These are phyloP conservation scores for Drosophila melanica DNA, from an alignment of 1,140 invertebrate species.

Conservation along the genomic window DNA sequence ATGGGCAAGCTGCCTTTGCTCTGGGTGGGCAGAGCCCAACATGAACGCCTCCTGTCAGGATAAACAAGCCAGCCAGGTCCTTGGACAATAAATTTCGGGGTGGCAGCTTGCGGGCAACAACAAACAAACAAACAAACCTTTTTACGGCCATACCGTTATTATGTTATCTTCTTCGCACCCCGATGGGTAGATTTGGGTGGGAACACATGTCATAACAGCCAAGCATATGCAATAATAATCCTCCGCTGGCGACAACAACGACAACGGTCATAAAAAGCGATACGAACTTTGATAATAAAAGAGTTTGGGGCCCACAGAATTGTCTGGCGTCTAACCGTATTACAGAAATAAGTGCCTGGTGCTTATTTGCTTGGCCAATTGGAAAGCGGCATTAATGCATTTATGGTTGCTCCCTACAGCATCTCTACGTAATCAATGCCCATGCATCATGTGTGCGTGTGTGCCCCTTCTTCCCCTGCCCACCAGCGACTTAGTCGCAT, in stretches of 20 bases:
- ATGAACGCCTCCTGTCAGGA: conserved; percentile 14
- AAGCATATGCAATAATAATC: conserved; percentile 72
- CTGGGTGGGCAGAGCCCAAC: conserved; percentile 8
- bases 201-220: conserved; percentile 58
- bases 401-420: background rate
- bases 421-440: no score
- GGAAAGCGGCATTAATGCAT: conserved; percentile 2
- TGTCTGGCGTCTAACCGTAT: conserved; percentile 4
- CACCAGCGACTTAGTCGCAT: conserved; percentile 1
- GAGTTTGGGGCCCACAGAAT: conserved; percentile 50
- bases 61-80: conserved; percentile 30
- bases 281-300: conserved; percentile 67
- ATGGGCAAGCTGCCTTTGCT: background rate
- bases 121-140: conserved; percentile 72
- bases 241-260: conserved; percentile 34
- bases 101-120: conserved; percentile 45
- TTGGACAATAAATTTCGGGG: conserved; percentile 54
- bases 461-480: no score
- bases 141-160: conserved; percentile 67
- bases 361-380: background rate
- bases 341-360: background rate
- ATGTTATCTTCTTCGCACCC: conserved; percentile 54
- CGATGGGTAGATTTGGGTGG: background rate
- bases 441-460: background rate
- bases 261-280: conserved; percentile 37